A percentile compares a stretch with the other conserved stretches of the same genome.
Evolutionary conservation across 1,140 invertebrate species (phyloP).

Genomic region (Drosophila pandora): DNA sequence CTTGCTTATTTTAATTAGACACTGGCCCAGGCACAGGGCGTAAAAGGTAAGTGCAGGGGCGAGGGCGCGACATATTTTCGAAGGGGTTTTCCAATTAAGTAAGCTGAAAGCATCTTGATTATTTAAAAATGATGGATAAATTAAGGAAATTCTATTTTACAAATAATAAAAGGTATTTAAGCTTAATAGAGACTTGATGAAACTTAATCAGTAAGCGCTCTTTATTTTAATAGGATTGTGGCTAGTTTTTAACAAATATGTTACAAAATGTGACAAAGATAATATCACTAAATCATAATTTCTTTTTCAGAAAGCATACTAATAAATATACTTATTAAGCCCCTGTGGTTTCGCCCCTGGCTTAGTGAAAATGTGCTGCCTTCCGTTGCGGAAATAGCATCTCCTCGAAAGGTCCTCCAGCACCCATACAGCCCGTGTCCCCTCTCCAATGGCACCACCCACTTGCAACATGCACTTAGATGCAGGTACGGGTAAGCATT

Average conservation of each 20-base stretch:
- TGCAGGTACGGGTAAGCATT: constrained; percentile 65
- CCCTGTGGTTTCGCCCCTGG: constrained; percentile 30
- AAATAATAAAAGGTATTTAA: too few species aligned
- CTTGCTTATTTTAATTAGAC: constrained; percentile 54
- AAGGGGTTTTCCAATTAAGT: constrained; percentile 7
- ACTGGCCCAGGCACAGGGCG: constrained; percentile 26
- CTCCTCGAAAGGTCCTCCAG: constrained; percentile 56
- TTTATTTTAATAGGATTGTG: too few species aligned
- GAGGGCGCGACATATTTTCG: constrained; percentile 8
- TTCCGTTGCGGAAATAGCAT: constrained; percentile 75
- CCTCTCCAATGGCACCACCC: constrained; percentile 5
- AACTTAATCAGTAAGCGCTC: too few species aligned
- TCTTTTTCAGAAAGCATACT: background rate
- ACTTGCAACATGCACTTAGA: constrained; percentile 51
- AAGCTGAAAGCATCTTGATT: background rate
- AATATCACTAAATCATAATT: background rate
- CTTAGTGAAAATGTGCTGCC: constrained; percentile 59
- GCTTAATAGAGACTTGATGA: too few species aligned
- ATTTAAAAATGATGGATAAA: background rate
- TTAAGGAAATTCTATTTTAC: background rate
- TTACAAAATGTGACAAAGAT: background rate
- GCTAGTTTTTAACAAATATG: background rate
- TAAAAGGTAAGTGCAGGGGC: constrained; percentile 22
- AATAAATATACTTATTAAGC: constrained; percentile 26
- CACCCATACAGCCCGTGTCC: background rate